Evolutionary conservation across 2,888 invertebrate species (phyloP), one percentile per base, ranked within the genome.

Genomic region (Rhopalosiphum nymphaeae): DNA sequence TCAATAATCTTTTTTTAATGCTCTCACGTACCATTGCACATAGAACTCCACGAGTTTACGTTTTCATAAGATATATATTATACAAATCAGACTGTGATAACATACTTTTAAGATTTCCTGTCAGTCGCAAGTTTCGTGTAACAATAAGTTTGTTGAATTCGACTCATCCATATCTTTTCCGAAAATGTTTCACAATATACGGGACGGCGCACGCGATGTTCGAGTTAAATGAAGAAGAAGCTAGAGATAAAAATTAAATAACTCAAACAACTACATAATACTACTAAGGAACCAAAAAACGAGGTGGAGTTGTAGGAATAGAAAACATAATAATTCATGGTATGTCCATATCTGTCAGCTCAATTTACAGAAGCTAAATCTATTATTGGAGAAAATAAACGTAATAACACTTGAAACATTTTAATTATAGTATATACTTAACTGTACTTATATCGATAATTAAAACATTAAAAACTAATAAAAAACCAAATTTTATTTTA

Each of bases 141-240:
- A 67, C 90, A 90, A 90, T 90, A 36, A 25, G 67, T 67, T 90
- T 46, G 67, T 46, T 67, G 90, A 49, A 49, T 49, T 49, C 67
- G 10, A 67, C 5, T 89, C 53, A 5, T 56, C 42, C 26, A 36
- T 89, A 56, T 56, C 42, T 56, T 89, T 89, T 26, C 56, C 10
- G 56, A 56, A 56, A 57, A 56, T 44, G 56, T 89, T 89, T 42
- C 42, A 42, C 56, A 56, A 57, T 57, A 89, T 42, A 42, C 26
- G 1, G 78, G 3, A 36, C 78, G 36, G 21, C 4, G 25, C 1
- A 42, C n/a, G 16, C 42, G 53, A 9, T 42, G 29, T 84, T 46
- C 25, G 67, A 78, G 92, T 93, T 89, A 78, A 93, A 93, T 53
- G 92, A 78, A 89, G 88, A 36, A 93, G 88, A 93, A 93, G 26